Conservation (phyloP, 1,140 invertebrate species). For the Leptinotarsa defecta region DNA sequence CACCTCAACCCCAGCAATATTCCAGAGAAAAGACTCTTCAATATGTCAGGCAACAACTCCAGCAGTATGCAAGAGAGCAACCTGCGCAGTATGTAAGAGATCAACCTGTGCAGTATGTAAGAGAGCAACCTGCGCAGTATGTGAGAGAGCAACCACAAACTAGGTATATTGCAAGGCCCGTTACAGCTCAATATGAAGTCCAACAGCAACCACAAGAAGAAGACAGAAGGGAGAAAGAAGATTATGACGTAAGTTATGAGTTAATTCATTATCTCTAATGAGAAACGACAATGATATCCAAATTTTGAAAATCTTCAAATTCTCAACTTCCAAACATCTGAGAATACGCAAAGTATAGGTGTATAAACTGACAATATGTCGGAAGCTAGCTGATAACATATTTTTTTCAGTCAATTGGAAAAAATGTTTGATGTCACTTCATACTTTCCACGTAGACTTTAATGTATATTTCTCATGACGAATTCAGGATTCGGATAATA, state of each 20-base stretch:
- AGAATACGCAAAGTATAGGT: too few relatives aligned
- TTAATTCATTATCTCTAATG: not conserved
- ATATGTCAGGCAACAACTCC: not conserved
- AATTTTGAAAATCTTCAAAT: too few relatives aligned
- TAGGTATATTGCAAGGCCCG: constrained; percentile 11
- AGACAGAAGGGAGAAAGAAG: constrained; percentile 10
- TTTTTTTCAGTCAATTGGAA: too few relatives aligned
- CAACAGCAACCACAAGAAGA: constrained; percentile 6
- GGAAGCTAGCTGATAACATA: too few relatives aligned
- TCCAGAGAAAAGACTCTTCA: not conserved
- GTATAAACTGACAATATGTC: too few relatives aligned
- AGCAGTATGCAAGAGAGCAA: constrained; percentile 3
- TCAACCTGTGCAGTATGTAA: not conserved
- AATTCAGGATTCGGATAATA: too few relatives aligned
- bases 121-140: not conserved
- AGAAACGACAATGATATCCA: too few relatives aligned
- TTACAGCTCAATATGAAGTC: not conserved
- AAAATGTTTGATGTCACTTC: too few relatives aligned
- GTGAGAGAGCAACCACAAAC: constrained; percentile 5
- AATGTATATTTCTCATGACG: too few relatives aligned
- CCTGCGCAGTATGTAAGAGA: not conserved
- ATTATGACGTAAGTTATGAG: constrained; percentile 22
- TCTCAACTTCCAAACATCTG: too few relatives aligned
- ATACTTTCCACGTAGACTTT: too few relatives aligned
- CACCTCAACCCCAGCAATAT: constrained; percentile 8